phyloP scores from a whole-genome alignment of 2,888 invertebrate genomes.

The Cerceris rybyensis region DNA sequence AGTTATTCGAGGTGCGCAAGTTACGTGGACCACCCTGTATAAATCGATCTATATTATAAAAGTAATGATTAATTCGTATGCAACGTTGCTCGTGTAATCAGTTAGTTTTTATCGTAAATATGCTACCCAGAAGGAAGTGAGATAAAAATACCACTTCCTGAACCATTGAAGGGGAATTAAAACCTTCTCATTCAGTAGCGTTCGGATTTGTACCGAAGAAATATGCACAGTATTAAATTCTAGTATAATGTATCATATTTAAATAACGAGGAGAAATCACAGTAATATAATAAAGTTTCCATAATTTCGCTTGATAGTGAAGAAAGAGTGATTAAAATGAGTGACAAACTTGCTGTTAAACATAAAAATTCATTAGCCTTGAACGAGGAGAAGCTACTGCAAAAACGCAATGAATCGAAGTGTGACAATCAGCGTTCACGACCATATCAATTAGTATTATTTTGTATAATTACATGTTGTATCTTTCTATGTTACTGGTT shows the following conservation, averaged over 20 bases:
- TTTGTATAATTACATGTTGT: constrained; percentile 43
- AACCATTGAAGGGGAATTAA: constrained; percentile 8
- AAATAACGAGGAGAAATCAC: not conserved
- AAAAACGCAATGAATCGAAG: constrained; percentile 9
- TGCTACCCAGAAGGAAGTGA: constrained; percentile 56
- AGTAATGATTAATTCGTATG: constrained; percentile 1
- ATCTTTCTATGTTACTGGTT: constrained; percentile 79
- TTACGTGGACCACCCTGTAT: too few species aligned
- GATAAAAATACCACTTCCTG: constrained; percentile 67
- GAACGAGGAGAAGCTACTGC: constrained; percentile 26
- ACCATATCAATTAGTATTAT: constrained; percentile 20
- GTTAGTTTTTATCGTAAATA: constrained; percentile 44
- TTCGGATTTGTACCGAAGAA: not conserved
- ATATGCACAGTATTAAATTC: not conserved
- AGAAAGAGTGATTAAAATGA: constrained; percentile 36
- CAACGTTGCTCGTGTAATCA: constrained; percentile 3
- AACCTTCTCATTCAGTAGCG: constrained; percentile 33
- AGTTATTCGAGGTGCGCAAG: too few species aligned
- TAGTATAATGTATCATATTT: not conserved
- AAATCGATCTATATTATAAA: constrained; percentile 7
- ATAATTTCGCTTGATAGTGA: not conserved
- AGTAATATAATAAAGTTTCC: not conserved
- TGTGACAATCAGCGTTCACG: not conserved
- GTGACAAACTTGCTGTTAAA: constrained; percentile 32
- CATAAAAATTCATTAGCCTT: constrained; percentile 40